Base-by-base conservation (phyloP, 92 coral and sea anemone species). In the Epizoanthus rinbou region DNA sequence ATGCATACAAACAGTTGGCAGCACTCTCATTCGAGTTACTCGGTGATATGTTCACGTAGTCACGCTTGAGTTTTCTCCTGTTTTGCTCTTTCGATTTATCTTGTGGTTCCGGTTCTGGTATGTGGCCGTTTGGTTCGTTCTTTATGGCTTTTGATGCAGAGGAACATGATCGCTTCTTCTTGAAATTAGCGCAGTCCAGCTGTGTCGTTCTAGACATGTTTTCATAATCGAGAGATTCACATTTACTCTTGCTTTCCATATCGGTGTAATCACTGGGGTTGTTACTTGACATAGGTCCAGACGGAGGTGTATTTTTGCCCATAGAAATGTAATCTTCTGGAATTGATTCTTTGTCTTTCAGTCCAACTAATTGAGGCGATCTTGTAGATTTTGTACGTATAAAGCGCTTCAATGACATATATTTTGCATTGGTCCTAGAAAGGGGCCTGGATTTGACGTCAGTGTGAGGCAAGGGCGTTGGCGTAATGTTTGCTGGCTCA, bases 11-110 rank as follows among this genome's bases (percentile, higher is more conserved):
- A 39, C 82, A 76, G 14, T 76, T 58, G 15, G 82, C 82, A 22
- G 82, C 70, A 28, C 82, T 76, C 22, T 76, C 82, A 15, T 76
- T 76, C 16, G 82, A 57, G 53, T 76, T 59, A 37, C 82, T 76
- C 0, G 82, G 82, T 2, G 82, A 58, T 13, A 76, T 69, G n/a
- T 76, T 76, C 39, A 60, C 69, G 53, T 76, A 76, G 63, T 76
- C 82, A 0, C 57, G 31, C 11, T 21, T 60, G 15, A 59, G 11
- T 24, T 39, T 18, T 13, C 16, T 3, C 14, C 50, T 76, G 1
- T 3, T 21, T 37, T 76, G 47, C 24, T n/a, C 41, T 60, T 68
- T 16, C 16, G 28, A 41, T 10, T 39, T 43, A 8, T 43, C 50
- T 1, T 43, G 50, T 43, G 11, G 50, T 43, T 43, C 50, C 50